phyloP scores from a whole-genome alignment of 2,888 invertebrate species.

The Ctenicera cuprea region DNA sequence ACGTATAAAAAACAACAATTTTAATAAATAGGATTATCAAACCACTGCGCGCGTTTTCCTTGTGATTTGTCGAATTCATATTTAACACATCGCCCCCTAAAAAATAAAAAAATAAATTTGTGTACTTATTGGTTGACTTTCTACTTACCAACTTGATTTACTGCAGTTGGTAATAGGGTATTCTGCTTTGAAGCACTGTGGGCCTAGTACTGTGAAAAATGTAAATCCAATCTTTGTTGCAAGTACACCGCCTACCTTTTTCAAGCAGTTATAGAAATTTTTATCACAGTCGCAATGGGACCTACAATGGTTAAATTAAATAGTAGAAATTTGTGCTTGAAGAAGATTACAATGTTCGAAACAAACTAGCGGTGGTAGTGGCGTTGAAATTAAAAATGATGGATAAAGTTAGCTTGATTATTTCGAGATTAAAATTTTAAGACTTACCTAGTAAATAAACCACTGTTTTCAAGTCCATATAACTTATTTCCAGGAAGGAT shows the following conservation, averaged over 20 bases:
- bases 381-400: no score
- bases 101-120: slow-evolving; percentile 6
- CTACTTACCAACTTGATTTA: slow-evolving; percentile 69
- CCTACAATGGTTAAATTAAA: slow-evolving; percentile 69
- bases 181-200: slow-evolving; percentile 81
- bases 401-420: no score
- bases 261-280: slow-evolving; percentile 81
- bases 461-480: slow-evolving; percentile 79
- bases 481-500: slow-evolving; percentile 76
- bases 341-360: no score
- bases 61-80: slow-evolving; percentile 75
- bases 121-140: not conserved
- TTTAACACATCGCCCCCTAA: slow-evolving; percentile 72
- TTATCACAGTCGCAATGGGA: slow-evolving; percentile 82
- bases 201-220: slow-evolving; percentile 84
- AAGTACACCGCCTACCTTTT: slow-evolving; percentile 74
- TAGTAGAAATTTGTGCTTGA: no score
- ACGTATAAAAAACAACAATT: not conserved
- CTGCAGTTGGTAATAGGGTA: slow-evolving; percentile 75
- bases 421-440: not conserved
- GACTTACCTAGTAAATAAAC: slow-evolving; percentile 78
- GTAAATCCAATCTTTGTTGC: slow-evolving; percentile 79
- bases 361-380: no score
- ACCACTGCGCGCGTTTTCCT: slow-evolving; percentile 78
- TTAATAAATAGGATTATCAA: slow-evolving; percentile 76